Percentiles rank a stretch among this genome's conserved stretches.
phyloP scores from a whole-genome alignment of 2,888 invertebrate species.

The Onchidella celtica region DNA sequence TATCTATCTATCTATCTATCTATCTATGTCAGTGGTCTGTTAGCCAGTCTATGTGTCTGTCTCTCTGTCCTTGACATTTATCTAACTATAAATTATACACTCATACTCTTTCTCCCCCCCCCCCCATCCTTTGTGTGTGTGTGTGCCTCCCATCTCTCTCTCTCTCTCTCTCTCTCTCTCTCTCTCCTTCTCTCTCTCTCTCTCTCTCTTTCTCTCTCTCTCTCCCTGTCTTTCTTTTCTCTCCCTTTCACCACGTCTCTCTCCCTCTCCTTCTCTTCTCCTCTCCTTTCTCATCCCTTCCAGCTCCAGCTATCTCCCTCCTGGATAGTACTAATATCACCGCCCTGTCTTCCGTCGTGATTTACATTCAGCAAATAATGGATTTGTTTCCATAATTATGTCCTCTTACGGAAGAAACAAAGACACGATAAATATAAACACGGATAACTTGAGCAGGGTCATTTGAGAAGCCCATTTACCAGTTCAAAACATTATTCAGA shows the following conservation, averaged over 20 bases:
- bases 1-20: slow-evolving; percentile 7
- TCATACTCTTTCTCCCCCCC: neutral
- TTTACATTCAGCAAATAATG: neutral
- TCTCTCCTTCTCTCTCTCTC: slow-evolving; percentile 10
- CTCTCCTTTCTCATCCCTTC: neutral
- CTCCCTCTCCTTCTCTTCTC: slow-evolving; percentile 2
- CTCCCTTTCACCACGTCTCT: neutral
- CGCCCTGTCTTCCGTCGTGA: neutral
- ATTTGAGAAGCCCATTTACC: no score
- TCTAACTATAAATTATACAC: neutral
- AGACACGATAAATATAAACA: no score
- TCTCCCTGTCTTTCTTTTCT: neutral
- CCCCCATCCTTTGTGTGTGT: neutral
- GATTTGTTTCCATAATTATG: no score
- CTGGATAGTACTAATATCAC: neutral
- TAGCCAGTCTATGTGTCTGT: no score
- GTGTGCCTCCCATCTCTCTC: neutral
- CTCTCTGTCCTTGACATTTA: neutral
- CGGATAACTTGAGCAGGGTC: no score
- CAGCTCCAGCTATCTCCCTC: neutral
- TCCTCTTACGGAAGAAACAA: no score
- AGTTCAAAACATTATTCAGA: no score
- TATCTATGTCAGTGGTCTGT: no score
- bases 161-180: slow-evolving; percentile 28
- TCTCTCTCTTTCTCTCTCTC: slow-evolving; percentile 7